A percentile compares a stretch with the other conserved stretches of the same genome.
phyloP scores from a whole-genome alignment of 1,140 invertebrate genomes.

The Vanessa atalanta region DNA sequence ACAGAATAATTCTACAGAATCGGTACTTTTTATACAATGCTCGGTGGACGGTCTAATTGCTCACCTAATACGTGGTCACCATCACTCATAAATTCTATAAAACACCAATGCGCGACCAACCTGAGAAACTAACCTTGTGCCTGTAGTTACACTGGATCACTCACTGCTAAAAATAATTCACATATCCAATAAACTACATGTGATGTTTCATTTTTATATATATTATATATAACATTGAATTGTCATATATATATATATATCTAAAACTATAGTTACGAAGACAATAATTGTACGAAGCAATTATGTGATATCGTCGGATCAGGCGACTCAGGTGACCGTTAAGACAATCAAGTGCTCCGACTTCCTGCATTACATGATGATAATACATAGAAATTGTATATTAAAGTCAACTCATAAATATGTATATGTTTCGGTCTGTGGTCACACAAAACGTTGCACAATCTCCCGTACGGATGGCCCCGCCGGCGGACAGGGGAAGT shows the following conservation, averaged over 20 bases:
- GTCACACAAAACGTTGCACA: conserved; percentile 75
- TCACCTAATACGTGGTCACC: too few relatives aligned
- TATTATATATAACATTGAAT: neutral
- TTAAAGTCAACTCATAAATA: conserved; percentile 79
- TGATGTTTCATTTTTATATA: too few relatives aligned
- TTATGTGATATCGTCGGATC: conserved; percentile 62
- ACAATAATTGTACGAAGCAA: conserved; percentile 36
- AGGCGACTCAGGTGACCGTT: conserved; percentile 66
- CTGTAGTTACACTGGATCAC: too few relatives aligned
- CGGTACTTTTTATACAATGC: too few relatives aligned
- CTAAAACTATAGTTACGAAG: conserved; percentile 8
- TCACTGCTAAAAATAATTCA: too few relatives aligned
- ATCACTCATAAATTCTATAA: too few relatives aligned
- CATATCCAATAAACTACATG: too few relatives aligned
- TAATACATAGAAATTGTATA: conserved; percentile 80
- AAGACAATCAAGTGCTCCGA: conserved; percentile 70
- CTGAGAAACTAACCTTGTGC: too few relatives aligned
- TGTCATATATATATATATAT: neutral
- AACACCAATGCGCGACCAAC: too few relatives aligned
- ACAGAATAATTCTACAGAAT: too few relatives aligned
- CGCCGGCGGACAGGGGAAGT: conserved; percentile 41
- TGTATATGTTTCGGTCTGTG: conserved; percentile 77
- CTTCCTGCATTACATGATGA: conserved; percentile 76
- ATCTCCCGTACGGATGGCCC: conserved; percentile 67
- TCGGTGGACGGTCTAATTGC: too few relatives aligned